These are phyloP conservation scores for Acestrorhynchus altus DNA, from an alignment of 2,797 vertebrate genomes.

Conservation along the genomic window DNA sequence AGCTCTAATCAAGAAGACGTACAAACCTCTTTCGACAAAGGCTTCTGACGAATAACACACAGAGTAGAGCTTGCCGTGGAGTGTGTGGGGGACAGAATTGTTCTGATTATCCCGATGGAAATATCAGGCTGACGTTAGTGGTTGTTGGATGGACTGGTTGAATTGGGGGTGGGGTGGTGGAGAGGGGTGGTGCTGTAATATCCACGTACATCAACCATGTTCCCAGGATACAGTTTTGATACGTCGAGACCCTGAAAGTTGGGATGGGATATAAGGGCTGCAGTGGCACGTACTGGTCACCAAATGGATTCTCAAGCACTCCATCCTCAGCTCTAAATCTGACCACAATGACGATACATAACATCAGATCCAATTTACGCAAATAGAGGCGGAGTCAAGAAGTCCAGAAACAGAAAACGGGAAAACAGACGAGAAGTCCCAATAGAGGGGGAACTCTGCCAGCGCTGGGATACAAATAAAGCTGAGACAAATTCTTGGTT, in stretches of 20 bases:
- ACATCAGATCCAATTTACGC: not conserved
- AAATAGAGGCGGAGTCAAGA: not conserved
- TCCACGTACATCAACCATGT: too few species aligned
- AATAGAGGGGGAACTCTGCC: not conserved
- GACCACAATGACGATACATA: not conserved
- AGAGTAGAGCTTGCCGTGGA: too few species aligned
- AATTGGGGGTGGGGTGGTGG: too few species aligned
- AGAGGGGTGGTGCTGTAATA: too few species aligned
- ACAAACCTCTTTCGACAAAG: not conserved
- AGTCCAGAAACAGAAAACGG: not conserved
- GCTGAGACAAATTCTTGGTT: not conserved
- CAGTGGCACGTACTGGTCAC: too few species aligned
- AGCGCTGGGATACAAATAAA: not conserved
- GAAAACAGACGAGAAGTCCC: not conserved
- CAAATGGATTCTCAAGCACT: too few species aligned
- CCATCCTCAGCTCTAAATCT: not conserved
- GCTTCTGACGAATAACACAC: not conserved
- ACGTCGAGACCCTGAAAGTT: too few species aligned
- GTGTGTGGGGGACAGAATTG: not conserved
- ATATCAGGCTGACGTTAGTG: too few species aligned
- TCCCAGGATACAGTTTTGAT: too few species aligned
- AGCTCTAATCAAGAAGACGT: not conserved
- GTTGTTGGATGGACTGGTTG: too few species aligned
- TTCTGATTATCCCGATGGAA: not conserved
- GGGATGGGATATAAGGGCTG: too few species aligned